phyloP scores from a whole-genome alignment of 2,113 vertebrate genomes.

The Pao palembangensis region DNA sequence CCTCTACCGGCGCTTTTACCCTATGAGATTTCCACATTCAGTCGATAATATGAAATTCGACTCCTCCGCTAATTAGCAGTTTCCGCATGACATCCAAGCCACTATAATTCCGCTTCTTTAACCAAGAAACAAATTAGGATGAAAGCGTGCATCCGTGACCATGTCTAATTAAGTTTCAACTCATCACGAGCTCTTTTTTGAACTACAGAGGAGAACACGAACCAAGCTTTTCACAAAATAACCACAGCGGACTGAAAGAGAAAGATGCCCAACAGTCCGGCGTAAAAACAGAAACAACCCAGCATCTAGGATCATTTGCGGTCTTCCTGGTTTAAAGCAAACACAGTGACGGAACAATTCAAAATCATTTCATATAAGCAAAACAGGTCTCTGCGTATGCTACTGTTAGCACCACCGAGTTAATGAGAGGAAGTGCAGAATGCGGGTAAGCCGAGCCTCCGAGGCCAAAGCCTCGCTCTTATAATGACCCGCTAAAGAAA shows the following conservation, averaged over 20 bases:
- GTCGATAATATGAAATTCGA: not conserved
- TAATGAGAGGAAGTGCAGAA: conserved; percentile 70
- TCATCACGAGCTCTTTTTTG: not conserved
- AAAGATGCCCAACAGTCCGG: too few relatives aligned
- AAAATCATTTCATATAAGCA: conserved; percentile 25
- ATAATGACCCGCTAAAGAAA: conserved; percentile 64
- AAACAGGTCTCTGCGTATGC: conserved; percentile 40
- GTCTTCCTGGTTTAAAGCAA: too few relatives aligned
- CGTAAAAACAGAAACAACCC: too few relatives aligned
- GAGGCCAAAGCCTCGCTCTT: conserved; percentile 65
- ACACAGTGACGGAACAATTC: not conserved
- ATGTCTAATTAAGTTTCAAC: not conserved
- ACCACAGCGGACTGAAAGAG: too few relatives aligned
- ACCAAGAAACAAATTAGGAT: not conserved
- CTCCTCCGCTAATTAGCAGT: not conserved
- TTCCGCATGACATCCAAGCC: not conserved
- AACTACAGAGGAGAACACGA: conserved; percentile 1
- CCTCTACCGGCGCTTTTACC: not conserved
- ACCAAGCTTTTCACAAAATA: not conserved
- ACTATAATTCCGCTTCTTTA: not conserved
- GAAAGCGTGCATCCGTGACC: not conserved
- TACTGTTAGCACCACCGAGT: conserved; percentile 48
- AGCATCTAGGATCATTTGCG: too few relatives aligned
- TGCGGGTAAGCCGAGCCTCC: conserved; percentile 53
- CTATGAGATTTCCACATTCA: not conserved